Conservation (phyloP, 2,113 vertebrate genomes). For the Dipodomys spectabilis region DNA sequence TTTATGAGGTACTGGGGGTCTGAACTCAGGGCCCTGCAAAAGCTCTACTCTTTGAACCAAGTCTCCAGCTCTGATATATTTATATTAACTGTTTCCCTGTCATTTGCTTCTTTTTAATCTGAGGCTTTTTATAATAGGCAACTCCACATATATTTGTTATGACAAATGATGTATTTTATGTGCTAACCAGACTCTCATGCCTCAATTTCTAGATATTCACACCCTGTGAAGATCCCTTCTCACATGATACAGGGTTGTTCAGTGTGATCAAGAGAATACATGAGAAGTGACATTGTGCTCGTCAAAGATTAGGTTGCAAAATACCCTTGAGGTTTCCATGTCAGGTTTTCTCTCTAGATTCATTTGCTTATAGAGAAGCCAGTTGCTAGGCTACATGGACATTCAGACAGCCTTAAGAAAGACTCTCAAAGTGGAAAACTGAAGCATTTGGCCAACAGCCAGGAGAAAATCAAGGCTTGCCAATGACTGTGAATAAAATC, state of each 20-base stretch:
- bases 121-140: not conserved
- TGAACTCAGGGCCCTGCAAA: too few relatives aligned
- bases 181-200: not conserved
- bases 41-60: too few relatives aligned
- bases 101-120: too few relatives aligned
- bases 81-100: too few relatives aligned
- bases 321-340: not conserved
- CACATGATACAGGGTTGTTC: too few relatives aligned
- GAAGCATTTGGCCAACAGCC: not conserved
- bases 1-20: too few relatives aligned
- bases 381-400: not conserved
- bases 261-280: not conserved
- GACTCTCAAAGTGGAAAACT: not conserved
- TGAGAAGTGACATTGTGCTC: too few relatives aligned
- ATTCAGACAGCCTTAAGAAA: not conserved
- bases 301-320: not conserved
- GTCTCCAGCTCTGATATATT: too few relatives aligned
- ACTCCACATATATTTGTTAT: not conserved
- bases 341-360: not conserved
- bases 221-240: not conserved
- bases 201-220: not conserved
- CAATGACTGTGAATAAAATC: not conserved
- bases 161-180: not conserved
- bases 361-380: not conserved
- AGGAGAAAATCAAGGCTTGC: slow-evolving; percentile 3